Conservation (phyloP, 2,888 invertebrate species). For the Lacanobia wlatinum region DNA sequence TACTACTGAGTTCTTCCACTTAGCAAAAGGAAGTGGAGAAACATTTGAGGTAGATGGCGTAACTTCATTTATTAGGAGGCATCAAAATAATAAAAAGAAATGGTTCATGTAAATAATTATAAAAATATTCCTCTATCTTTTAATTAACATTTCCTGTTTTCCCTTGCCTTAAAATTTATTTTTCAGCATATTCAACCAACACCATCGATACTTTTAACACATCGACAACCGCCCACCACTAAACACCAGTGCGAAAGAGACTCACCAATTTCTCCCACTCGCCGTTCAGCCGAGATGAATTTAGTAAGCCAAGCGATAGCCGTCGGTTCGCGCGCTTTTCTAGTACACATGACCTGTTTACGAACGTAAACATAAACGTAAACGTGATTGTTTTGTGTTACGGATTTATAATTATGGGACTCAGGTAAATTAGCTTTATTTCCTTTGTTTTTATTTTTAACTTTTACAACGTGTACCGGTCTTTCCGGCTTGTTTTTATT, state of each 20-base stretch:
- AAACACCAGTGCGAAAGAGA: conserved; percentile 80
- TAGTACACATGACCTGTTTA: conserved; percentile 73
- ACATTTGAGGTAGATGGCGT: no score
- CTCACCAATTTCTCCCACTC: conserved; percentile 73
- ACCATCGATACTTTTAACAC: background rate
- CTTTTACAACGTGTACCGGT: conserved; percentile 10
- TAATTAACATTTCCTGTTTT: no score
- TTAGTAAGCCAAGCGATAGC: conserved; percentile 80
- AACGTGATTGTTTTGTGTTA: conserved; percentile 67
- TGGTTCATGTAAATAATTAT: no score
- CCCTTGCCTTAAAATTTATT: no score
- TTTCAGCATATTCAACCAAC: no score
- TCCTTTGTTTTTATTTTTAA: conserved; percentile 9
- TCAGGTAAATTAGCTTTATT: conserved; percentile 61
- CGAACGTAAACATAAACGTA: conserved; percentile 73
- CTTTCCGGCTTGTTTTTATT: conserved; percentile 38
- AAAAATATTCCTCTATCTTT: no score
- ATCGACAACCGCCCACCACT: conserved; percentile 68
- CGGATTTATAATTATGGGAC: conserved; percentile 66
- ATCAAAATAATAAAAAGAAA: no score
- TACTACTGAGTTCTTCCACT: no score
- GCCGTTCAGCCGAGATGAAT: conserved; percentile 76
- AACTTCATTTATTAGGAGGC: no score
- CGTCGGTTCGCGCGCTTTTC: conserved; percentile 73
- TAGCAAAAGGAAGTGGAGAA: no score